Conservation (phyloP, 2,113 vertebrate species). For the Ammospiza nelsoni region DNA sequence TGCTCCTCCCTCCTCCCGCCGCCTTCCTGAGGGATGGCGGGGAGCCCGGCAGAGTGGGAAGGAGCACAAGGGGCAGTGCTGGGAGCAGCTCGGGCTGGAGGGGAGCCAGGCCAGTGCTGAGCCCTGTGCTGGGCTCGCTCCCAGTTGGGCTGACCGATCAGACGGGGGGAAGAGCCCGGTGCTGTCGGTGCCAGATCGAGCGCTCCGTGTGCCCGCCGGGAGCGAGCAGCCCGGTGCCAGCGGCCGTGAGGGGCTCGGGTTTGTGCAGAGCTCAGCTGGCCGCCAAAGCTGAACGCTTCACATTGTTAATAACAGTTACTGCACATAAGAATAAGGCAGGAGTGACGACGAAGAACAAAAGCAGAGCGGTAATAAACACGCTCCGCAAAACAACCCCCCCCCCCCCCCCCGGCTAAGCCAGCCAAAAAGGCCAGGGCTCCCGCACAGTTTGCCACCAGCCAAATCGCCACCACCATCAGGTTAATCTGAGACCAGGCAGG, state of each 20-base stretch:
- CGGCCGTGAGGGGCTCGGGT: not conserved
- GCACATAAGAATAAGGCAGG: slow-evolving; percentile 22
- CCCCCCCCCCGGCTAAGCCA: not conserved
- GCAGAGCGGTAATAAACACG: not conserved
- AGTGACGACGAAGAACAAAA: not conserved
- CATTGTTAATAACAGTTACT: not conserved
- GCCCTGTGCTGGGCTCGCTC: not conserved
- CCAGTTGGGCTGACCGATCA: rapidly evolving
- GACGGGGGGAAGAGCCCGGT: rapidly evolving
- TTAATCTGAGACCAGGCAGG: not conserved
- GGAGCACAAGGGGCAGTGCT: not conserved
- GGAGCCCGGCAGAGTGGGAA: not conserved
- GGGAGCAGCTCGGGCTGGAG: not conserved
- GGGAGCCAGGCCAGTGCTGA: rapidly evolving
- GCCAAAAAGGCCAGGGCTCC: not conserved
- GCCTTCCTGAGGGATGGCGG: not conserved
- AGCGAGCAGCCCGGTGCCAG: not conserved
- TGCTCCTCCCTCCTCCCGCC: not conserved
- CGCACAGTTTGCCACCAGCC: not conserved
- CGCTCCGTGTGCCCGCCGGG: rapidly evolving
- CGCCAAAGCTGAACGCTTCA: not conserved
- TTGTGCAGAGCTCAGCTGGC: not conserved
- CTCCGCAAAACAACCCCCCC: not conserved
- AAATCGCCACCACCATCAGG: not conserved
- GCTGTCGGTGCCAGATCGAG: rapidly evolving